phyloP scores from a whole-genome alignment of 1,140 invertebrate species.

The Magallana angulata region DNA sequence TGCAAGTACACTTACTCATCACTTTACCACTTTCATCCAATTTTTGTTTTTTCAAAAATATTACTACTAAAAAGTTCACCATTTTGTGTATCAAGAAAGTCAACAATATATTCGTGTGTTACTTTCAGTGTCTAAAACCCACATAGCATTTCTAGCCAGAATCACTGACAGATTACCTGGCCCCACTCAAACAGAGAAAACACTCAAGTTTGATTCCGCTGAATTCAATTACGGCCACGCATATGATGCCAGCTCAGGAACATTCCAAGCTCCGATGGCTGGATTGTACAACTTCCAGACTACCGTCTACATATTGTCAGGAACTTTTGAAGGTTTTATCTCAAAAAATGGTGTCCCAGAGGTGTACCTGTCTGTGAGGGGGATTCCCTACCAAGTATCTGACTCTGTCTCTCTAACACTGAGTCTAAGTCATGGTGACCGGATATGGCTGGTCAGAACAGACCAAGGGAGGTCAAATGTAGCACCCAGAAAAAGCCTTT shows the following conservation, averaged over 20 bases:
- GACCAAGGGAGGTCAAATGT: neutral
- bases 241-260: neutral
- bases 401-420: neutral
- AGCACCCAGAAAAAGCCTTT: neutral
- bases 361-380: neutral
- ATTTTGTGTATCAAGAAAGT: too few species aligned
- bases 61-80: too few species aligned
- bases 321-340: neutral
- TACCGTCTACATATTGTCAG: neutral
- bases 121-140: neutral
- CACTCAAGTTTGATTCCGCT: neutral
- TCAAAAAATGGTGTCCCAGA: neutral
- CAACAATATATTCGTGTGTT: too few species aligned
- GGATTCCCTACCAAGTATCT: neutral
- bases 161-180: neutral
- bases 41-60: too few species aligned
- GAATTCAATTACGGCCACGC: neutral
- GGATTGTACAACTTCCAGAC: constrained; percentile 16
- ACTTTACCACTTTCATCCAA: too few species aligned
- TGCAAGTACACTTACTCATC: neutral
- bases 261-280: neutral
- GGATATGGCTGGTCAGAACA: neutral
- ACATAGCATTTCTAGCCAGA: neutral
- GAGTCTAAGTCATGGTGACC: neutral
- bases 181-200: neutral